phyloP scores from a whole-genome alignment of 2,113 vertebrate genomes.

The Equus quagga region DNA sequence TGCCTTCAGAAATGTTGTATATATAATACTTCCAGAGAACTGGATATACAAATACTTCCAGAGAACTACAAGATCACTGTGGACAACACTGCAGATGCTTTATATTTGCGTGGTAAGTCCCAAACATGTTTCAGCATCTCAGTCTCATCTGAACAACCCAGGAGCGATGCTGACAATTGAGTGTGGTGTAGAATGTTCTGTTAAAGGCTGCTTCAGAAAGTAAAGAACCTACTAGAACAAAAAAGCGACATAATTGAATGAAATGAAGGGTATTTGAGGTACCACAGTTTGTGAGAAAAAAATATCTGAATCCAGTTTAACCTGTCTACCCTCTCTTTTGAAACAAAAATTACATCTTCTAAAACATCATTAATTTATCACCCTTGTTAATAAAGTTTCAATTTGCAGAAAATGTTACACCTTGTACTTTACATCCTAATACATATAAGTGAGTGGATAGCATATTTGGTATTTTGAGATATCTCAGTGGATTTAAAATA shows the following conservation, averaged over 20 bases:
- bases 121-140: not conserved
- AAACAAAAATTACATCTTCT: slow-evolving; percentile 66
- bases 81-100: not conserved
- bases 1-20: not conserved
- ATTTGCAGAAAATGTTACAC: slow-evolving; percentile 67
- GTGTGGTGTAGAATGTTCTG: not conserved
- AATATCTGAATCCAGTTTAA: slow-evolving; percentile 70
- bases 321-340: slow-evolving; percentile 76
- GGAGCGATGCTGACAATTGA: not conserved
- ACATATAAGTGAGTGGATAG: slow-evolving; percentile 49
- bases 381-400: slow-evolving; percentile 78
- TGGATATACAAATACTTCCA: not conserved
- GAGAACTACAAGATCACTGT: not conserved
- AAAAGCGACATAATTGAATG: slow-evolving; percentile 63
- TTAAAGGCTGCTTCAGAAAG: slow-evolving; percentile 12
- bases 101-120: not conserved
- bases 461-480: slow-evolving; percentile 75
- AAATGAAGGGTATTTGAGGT: slow-evolving; percentile 75
- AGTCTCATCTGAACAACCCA: not conserved
- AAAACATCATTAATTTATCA: slow-evolving; percentile 75
- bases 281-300: slow-evolving; percentile 65
- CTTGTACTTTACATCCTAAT: slow-evolving; percentile 63
- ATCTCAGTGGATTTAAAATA: slow-evolving; percentile 70
- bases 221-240: not conserved
- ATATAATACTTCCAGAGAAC: not conserved